Evolutionary conservation across 1,140 invertebrate genomes (phyloP).

Genomic region (Dreissena polymorpha): DNA sequence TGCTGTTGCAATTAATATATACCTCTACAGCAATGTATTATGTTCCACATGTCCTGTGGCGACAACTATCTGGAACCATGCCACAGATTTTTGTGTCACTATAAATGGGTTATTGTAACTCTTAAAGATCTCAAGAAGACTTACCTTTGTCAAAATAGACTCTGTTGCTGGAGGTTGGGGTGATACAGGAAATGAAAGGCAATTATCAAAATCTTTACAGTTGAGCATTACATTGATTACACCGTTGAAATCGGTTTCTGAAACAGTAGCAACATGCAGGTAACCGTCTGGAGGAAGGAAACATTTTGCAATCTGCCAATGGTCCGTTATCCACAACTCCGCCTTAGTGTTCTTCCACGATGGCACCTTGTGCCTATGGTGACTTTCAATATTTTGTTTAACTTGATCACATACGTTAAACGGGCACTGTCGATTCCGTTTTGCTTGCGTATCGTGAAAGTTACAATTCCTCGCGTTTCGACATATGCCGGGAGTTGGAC

Average conservation of each 20-base stretch:
- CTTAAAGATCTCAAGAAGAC: not conserved
- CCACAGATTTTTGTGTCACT: not conserved
- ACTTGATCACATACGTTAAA: slow-evolving; percentile 1
- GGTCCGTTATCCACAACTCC: not conserved
- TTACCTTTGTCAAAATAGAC: not conserved
- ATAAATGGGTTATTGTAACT: not conserved
- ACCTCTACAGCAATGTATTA: no score
- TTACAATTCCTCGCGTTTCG: not conserved
- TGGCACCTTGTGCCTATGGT: not conserved
- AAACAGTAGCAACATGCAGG: not conserved
- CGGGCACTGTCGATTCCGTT: not conserved
- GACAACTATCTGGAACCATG: not conserved
- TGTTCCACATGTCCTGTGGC: no score
- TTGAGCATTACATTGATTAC: not conserved
- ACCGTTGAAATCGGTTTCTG: not conserved
- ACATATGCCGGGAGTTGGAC: not conserved
- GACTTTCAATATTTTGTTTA: not conserved
- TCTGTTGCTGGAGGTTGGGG: not conserved
- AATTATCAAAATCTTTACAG: not conserved
- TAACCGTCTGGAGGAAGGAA: not conserved
- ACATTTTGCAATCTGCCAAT: slow-evolving; percentile 3
- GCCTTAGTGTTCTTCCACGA: not conserved
- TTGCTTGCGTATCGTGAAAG: not conserved
- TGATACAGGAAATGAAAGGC: not conserved
- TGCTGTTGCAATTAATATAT: no score